phyloP scores from a whole-genome alignment of 2,888 invertebrate species.

The Ditula angustiorana region DNA sequence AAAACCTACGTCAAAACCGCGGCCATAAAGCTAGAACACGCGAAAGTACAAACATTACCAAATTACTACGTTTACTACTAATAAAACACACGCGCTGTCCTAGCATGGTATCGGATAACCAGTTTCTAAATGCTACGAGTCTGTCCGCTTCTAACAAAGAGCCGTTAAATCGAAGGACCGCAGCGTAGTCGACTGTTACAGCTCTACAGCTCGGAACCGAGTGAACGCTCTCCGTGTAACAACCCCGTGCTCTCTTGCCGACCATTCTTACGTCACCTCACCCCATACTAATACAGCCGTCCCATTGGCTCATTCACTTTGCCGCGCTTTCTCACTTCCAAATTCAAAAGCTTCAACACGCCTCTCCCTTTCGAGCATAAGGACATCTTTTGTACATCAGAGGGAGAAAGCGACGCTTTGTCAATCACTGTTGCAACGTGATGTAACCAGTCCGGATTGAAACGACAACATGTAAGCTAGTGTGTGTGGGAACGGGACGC shows the following conservation, averaged over 20 bases:
- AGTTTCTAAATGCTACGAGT: slow-evolving; percentile 72
- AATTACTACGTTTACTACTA: slow-evolving; percentile 63
- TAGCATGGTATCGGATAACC: slow-evolving; percentile 64
- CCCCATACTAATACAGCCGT: slow-evolving; percentile 69
- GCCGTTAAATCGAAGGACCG: slow-evolving; percentile 68
- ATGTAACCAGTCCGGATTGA: slow-evolving; percentile 76
- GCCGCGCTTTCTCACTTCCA: slow-evolving; percentile 78
- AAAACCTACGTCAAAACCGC: slow-evolving; percentile 78
- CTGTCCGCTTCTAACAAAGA: slow-evolving; percentile 73
- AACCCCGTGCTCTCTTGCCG: slow-evolving; percentile 75
- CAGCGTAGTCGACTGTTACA: slow-evolving; percentile 67
- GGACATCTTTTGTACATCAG: slow-evolving; percentile 50
- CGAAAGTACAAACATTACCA: slow-evolving; percentile 69
- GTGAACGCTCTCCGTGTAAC: slow-evolving; percentile 80
- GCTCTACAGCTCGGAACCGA: slow-evolving; percentile 73
- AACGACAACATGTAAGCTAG: slow-evolving; percentile 52
- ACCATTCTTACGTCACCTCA: slow-evolving; percentile 81
- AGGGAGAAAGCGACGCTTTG: slow-evolving; percentile 65
- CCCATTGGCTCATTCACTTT: slow-evolving; percentile 75
- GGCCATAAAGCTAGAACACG: slow-evolving; percentile 72
- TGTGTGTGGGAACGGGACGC: slow-evolving; percentile 60
- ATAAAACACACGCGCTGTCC: slow-evolving; percentile 78
- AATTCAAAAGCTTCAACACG: slow-evolving; percentile 58
- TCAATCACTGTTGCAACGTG: slow-evolving; percentile 66
- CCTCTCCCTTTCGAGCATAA: slow-evolving; percentile 61